phyloP scores from a whole-genome alignment of 2,888 invertebrate genomes.

The Rhorus exstirpatorius region DNA sequence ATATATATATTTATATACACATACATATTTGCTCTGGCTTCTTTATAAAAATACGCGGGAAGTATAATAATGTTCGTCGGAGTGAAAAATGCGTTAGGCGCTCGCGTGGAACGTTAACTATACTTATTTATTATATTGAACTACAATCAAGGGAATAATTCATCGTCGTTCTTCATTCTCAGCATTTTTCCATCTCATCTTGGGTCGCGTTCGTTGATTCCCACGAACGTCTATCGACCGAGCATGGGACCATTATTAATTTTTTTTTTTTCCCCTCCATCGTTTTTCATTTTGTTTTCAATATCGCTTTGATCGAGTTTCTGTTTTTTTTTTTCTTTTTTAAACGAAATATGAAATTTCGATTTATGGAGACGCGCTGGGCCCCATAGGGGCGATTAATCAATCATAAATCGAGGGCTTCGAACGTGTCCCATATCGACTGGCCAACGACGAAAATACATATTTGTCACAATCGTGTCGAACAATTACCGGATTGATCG shows the following conservation, averaged over 20 bases:
- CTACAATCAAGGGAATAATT: conserved; percentile 13
- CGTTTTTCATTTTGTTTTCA: not conserved
- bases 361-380: not conserved
- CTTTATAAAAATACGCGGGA: conserved; percentile 45
- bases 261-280: conserved; percentile 9
- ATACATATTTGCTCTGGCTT: not conserved
- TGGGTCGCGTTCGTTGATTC: not conserved
- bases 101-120: conserved; percentile 13
- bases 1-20: not conserved
- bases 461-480: conserved; percentile 42
- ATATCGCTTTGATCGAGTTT: not conserved
- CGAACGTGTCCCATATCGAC: conserved; percentile 1
- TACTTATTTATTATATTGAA: conserved; percentile 18
- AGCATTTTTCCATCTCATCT: not conserved
- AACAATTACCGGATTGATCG: conserved; percentile 31
- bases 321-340: not conserved
- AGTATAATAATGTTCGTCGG: conserved; percentile 24
- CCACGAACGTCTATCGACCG: too few relatives aligned
- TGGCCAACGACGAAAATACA: conserved; percentile 15
- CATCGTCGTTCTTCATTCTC: not conserved
- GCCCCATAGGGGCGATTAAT: not conserved
- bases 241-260: too few relatives aligned
- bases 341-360: not conserved
- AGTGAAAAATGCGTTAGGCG: conserved; percentile 45
- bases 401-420: not conserved